Evolutionary conservation across 2,888 invertebrate genomes (phyloP).

Genomic region (Rhingia rostrata): DNA sequence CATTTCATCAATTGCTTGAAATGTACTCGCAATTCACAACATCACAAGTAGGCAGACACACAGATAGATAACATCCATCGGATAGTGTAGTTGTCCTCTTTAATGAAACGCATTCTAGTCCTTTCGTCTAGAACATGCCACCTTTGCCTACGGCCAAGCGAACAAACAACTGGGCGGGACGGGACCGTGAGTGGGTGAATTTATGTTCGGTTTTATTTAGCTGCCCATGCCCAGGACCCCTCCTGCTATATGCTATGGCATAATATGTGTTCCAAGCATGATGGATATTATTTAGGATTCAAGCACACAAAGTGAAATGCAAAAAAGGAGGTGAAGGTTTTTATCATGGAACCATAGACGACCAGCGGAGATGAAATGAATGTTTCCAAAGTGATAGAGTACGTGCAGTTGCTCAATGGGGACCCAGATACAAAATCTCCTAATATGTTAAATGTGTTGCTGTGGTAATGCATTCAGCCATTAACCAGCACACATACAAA

Average conservation of each 20-base stretch:
- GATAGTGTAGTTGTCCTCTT: constrained; percentile 30
- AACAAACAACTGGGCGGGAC: background rate
- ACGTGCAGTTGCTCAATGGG: constrained; percentile 2
- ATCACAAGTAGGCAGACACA: constrained; percentile 20
- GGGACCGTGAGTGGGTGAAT: background rate
- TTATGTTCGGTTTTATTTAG: constrained; percentile 2
- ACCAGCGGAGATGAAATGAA: constrained; percentile 53
- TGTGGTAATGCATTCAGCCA: constrained; percentile 41
- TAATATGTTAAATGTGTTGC: constrained; percentile 4
- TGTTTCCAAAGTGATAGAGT: constrained; percentile 45
- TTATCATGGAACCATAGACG: constrained; percentile 35
- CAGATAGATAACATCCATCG: background rate
- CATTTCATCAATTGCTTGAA: constrained; percentile 49
- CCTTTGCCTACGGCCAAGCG: constrained; percentile 15
- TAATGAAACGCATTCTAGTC: constrained; percentile 43
- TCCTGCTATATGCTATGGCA: background rate
- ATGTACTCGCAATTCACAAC: constrained; percentile 34
- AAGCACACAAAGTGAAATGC: constrained; percentile 33
- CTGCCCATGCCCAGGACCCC: background rate
- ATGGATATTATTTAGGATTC: constrained; percentile 49
- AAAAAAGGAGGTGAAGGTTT: constrained; percentile 62
- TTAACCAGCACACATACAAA: background rate
- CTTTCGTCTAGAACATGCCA: background rate
- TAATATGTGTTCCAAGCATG: constrained; percentile 5
- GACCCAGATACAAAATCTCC: constrained; percentile 16